These are phyloP conservation scores for Thamnophis elegans DNA, from an alignment of 2,797 vertebrate genomes.

Conservation along the genomic window DNA sequence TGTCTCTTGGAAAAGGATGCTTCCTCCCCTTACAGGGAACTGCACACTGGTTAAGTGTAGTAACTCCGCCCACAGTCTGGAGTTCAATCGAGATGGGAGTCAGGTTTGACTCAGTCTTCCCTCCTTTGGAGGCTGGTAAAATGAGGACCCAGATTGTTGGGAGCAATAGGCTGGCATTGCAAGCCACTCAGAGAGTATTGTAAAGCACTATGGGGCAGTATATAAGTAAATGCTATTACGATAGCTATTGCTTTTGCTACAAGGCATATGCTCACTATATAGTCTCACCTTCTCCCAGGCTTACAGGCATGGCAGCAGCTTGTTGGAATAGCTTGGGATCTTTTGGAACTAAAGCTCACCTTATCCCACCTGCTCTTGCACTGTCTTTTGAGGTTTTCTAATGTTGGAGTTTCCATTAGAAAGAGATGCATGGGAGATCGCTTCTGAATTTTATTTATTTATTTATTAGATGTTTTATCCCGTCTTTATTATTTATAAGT, in stretches of 20 bases:
- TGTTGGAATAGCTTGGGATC: background rate
- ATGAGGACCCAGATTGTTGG: background rate
- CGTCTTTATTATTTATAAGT: background rate
- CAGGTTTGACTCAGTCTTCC: background rate
- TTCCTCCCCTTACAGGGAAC: background rate
- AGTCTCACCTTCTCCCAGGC: background rate
- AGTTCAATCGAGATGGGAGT: background rate
- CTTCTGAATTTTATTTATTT: background rate
- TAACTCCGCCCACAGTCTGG: background rate
- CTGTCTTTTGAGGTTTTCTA: background rate
- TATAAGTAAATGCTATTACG: background rate
- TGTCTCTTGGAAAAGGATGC: background rate
- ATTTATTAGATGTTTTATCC: background rate
- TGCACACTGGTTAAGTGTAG: background rate
- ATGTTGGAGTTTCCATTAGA: background rate
- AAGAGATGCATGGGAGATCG: background rate
- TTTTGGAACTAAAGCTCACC: background rate
- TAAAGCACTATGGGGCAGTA: background rate
- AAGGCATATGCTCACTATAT: background rate
- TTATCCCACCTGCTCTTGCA: background rate
- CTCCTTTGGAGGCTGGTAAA: background rate
- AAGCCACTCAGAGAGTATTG: background rate
- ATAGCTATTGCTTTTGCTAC: background rate
- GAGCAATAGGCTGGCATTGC: background rate
- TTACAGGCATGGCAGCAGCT: background rate